These are phyloP conservation scores for Thomomys bottae DNA, from an alignment of 2,113 vertebrate genomes.

Conservation along the genomic window DNA sequence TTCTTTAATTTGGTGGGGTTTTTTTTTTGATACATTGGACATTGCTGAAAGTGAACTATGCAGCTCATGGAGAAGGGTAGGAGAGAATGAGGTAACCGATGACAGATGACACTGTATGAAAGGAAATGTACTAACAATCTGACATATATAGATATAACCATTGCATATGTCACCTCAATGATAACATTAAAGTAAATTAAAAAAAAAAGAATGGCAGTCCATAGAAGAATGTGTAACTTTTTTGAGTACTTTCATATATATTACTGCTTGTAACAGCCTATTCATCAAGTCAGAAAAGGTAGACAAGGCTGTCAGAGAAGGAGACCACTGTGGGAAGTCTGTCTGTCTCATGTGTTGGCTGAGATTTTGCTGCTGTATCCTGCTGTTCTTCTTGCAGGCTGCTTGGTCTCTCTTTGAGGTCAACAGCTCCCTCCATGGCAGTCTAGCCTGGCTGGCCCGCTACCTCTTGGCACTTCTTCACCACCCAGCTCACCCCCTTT, in stretches of 20 bases:
- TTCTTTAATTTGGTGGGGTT: no score
- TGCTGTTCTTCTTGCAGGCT: neutral
- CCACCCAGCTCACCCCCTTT: no score
- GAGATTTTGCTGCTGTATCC: neutral
- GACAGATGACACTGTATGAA: no score
- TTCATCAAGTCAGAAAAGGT: neutral
- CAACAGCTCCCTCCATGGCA: neutral
- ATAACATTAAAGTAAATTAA: no score
- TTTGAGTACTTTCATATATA: neutral
- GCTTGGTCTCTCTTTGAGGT: neutral
- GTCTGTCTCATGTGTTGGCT: neutral
- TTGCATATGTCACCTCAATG: no score
- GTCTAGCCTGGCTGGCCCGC: neutral
- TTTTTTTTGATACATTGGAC: no score
- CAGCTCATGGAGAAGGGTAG: no score
- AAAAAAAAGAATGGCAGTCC: neutral
- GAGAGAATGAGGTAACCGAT: no score
- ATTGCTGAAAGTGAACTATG: no score
- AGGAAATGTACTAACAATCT: no score
- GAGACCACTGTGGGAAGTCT: neutral
- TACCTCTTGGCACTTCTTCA: neutral
- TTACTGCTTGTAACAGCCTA: neutral
- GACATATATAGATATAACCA: no score
- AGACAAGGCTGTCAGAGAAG: neutral
- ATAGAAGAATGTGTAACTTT: neutral